Evolutionary conservation across 1,140 invertebrate species (phyloP).

Genomic region (Trachymyrmex cornetzi): DNA sequence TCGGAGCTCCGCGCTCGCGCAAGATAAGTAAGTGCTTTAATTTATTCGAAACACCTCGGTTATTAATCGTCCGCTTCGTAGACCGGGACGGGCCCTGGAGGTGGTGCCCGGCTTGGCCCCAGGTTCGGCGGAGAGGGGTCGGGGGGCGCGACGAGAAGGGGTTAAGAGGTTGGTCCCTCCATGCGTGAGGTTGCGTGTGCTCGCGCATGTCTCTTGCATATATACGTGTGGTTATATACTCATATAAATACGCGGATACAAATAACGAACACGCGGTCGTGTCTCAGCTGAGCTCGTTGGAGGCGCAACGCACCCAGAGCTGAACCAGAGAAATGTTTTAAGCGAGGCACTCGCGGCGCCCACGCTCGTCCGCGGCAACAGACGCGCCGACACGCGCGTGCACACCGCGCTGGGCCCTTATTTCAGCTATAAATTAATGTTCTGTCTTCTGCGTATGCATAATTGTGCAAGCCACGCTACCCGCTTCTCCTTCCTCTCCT

Average conservation of each 20-base stretch:
- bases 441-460: slow-evolving; percentile 84
- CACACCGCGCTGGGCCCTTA: slow-evolving; percentile 83
- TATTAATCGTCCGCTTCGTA: slow-evolving; percentile 84
- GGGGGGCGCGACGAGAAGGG: slow-evolving; percentile 39
- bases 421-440: slow-evolving; percentile 86
- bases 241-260: slow-evolving; percentile 84
- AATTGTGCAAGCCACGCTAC: slow-evolving; percentile 80
- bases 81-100: slow-evolving; percentile 26
- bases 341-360: slow-evolving; percentile 83
- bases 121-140: not conserved
- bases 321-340: slow-evolving; percentile 86
- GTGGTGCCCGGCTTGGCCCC: slow-evolving; percentile 54
- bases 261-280: slow-evolving; percentile 85
- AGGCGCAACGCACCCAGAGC: slow-evolving; percentile 70
- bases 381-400: slow-evolving; percentile 85
- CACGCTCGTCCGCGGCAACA: slow-evolving; percentile 83
- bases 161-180: slow-evolving; percentile 63
- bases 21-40: slow-evolving; percentile 85
- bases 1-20: slow-evolving; percentile 78
- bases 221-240: slow-evolving; percentile 62
- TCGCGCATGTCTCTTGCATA: slow-evolving; percentile 14
- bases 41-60: slow-evolving; percentile 86
- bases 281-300: slow-evolving; percentile 73
- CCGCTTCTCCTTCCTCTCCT: not conserved
- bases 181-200: slow-evolving; percentile 35